Conservation (phyloP, 2,113 vertebrate species). For the Petroica traversi region DNA sequence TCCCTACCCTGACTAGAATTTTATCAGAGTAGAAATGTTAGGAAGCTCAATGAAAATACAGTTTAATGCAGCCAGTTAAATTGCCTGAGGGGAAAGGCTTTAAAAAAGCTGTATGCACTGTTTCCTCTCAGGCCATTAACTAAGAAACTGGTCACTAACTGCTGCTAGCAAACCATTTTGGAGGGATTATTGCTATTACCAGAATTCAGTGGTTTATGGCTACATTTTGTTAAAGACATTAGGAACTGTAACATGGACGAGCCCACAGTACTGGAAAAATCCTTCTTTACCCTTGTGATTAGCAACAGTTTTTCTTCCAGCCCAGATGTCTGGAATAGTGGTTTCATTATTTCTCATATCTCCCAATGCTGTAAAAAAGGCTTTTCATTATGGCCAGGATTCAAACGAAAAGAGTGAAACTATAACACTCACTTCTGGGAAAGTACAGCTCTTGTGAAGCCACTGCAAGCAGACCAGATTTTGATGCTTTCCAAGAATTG, state of each 20-base stretch:
- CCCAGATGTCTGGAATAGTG: not conserved
- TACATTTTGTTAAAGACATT: conserved; percentile 72
- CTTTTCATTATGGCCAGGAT: conserved; percentile 55
- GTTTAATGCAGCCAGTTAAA: conserved; percentile 78
- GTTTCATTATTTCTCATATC: conserved; percentile 58
- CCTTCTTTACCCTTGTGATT: conserved; percentile 57
- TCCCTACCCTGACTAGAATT: conserved; percentile 48
- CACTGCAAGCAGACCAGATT: not conserved
- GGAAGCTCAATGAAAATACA: conserved; percentile 73
- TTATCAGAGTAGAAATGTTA: conserved; percentile 74
- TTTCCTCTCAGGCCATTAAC: conserved; percentile 80
- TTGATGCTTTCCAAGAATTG: conserved; percentile 44
- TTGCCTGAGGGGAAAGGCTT: conserved; percentile 80
- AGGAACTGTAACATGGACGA: conserved; percentile 17
- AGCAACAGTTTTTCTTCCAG: conserved; percentile 51
- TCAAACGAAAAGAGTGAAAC: conserved; percentile 62
- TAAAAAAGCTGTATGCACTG: too few relatives aligned
- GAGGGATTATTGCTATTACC: conserved; percentile 74
- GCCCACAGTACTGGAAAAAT: conserved; percentile 33
- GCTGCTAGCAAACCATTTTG: conserved; percentile 75
- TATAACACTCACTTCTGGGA: conserved; percentile 50
- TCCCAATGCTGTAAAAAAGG: conserved; percentile 60
- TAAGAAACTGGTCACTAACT: conserved; percentile 81
- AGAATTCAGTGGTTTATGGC: conserved; percentile 71
- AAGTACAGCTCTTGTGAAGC: conserved; percentile 47